Evolutionary conservation across 2,888 invertebrate species (phyloP).

Genomic region (Syrphus vitripennis): DNA sequence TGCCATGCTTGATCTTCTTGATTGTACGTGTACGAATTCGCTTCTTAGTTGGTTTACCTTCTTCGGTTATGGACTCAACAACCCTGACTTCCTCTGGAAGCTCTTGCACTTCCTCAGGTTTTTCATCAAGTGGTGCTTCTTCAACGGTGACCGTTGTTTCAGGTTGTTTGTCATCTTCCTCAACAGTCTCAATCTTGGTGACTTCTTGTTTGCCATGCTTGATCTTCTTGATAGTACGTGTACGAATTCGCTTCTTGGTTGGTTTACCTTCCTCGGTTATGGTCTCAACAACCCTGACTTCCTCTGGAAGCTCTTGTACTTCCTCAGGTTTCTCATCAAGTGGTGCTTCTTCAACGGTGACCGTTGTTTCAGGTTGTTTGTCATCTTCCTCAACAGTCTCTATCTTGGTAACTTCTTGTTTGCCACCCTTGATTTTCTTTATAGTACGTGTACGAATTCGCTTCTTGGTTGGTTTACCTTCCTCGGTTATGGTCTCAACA

Average conservation of each 20-base stretch:
- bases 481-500: conserved; percentile 72
- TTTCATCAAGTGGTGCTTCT: conserved; percentile 61
- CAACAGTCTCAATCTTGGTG: conserved; percentile 79
- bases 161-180: conserved; percentile 77
- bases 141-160: conserved; percentile 70
- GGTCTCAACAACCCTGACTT: conserved; percentile 75
- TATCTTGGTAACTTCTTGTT: conserved; percentile 78
- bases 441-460: conserved; percentile 76
- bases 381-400: conserved; percentile 78
- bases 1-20: conserved; percentile 74
- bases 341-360: conserved; percentile 74
- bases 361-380: conserved; percentile 76
- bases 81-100: conserved; percentile 62
- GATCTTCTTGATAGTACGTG: conserved; percentile 68
- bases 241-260: conserved; percentile 74
- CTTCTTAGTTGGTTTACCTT: conserved; percentile 74
- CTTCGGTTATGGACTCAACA: conserved; percentile 73
- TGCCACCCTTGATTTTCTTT: conserved; percentile 75
- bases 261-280: conserved; percentile 73
- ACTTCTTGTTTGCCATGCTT: conserved; percentile 75
- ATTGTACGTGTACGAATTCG: conserved; percentile 76
- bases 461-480: conserved; percentile 75
- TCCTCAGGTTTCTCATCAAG: conserved; percentile 72
- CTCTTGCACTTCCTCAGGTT: conserved; percentile 56
- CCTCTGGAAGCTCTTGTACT: conserved; percentile 78